Percentiles rank a stretch among this genome's conserved stretches.
Evolutionary conservation across 2,113 vertebrate species (phyloP).

Genomic region (Boleophthalmus pectinirostris): DNA sequence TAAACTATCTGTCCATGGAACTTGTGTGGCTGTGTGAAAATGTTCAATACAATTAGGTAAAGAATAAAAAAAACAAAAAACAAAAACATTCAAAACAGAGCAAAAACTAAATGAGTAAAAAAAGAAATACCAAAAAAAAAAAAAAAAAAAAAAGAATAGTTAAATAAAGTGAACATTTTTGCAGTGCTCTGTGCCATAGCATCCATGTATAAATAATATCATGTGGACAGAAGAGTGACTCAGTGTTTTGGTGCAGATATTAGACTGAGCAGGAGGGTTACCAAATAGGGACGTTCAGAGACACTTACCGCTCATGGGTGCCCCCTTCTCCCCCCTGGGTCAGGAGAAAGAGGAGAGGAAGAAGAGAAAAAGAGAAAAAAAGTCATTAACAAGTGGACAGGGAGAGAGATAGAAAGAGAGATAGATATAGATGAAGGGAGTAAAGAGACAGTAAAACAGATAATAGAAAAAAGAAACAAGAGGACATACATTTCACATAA

Average conservation of each 20-base stretch:
- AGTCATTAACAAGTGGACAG: conserved; percentile 6
- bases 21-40: too few species aligned
- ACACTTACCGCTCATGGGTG: conserved; percentile 97
- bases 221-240: too few species aligned
- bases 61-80: too few species aligned
- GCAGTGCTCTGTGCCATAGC: too few species aligned
- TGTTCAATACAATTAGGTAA: too few species aligned
- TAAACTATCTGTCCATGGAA: too few species aligned
- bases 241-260: background rate
- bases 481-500: background rate
- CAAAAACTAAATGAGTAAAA: too few species aligned
- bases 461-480: background rate
- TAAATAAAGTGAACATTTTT: too few species aligned
- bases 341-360: conserved; percentile 62
- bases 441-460: background rate
- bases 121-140: too few species aligned
- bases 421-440: background rate
- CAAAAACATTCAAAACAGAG: too few species aligned
- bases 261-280: background rate
- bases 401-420: conserved; percentile 1
- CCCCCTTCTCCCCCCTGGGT: conserved; percentile 92
- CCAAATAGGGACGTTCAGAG: conserved; percentile 55
- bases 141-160: too few species aligned
- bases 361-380: conserved; percentile 22
- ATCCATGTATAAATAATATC: too few species aligned